Evolutionary conservation across 2,797 vertebrate genomes (phyloP).

Genomic region (Selene dorsalis): DNA sequence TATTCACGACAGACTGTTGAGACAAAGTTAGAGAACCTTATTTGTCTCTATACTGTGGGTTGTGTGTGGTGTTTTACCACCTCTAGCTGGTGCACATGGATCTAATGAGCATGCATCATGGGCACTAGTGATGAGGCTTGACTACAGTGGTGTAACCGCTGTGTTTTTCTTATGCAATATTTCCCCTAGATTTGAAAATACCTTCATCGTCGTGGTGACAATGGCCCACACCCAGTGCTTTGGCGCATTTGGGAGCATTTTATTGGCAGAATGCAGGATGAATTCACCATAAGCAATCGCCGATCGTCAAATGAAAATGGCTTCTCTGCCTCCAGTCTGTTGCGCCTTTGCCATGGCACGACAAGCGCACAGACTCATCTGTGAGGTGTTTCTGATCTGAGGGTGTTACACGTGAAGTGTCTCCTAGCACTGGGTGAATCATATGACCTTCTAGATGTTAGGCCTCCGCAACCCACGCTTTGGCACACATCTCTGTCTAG

Average conservation of each 20-base stretch:
- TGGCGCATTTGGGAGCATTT: not conserved
- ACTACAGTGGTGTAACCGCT: not conserved
- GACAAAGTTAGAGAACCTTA: not conserved
- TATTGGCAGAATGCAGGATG: conserved; percentile 14
- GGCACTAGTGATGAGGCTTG: not conserved
- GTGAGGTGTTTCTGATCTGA: conserved; percentile 23
- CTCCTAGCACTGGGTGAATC: conserved; percentile 42
- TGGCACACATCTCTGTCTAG: conserved; percentile 58
- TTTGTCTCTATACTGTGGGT: not conserved
- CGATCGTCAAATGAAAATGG: conserved; percentile 49
- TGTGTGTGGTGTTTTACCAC: not conserved
- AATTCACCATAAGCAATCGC: conserved; percentile 13
- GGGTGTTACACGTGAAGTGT: conserved; percentile 26
- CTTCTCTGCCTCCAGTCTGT: conserved; percentile 32
- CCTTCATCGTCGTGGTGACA: conserved; percentile 33
- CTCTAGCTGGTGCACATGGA: conserved; percentile 13
- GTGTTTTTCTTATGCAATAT: conserved; percentile 5
- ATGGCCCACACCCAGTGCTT: not conserved
- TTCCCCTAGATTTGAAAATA: not conserved
- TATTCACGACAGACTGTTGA: not conserved
- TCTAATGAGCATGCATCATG: not conserved
- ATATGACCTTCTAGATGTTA: conserved; percentile 70
- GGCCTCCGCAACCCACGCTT: conserved; percentile 45
- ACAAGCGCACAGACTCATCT: not conserved
- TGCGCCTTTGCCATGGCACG: conserved; percentile 38